Base-by-base conservation (phyloP, 53 echinoderm and acorn worm genomes). In the Antedon mediterranea region DNA sequence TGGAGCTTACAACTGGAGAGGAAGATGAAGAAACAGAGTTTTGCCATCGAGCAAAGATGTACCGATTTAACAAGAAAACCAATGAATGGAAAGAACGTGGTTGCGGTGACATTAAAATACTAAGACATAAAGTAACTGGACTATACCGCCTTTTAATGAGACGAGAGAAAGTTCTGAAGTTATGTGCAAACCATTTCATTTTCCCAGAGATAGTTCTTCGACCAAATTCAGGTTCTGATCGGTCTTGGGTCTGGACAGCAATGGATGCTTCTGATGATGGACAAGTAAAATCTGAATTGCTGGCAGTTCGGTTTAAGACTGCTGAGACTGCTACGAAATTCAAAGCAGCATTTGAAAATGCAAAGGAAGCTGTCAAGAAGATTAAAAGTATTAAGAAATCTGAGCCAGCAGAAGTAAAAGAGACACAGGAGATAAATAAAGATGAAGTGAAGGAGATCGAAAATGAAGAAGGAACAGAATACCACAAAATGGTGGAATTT, bases 71-170 rank as follows among this genome's bases (percentile, higher is more conserved):
- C 76, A 76, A 33, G 41, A 79, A 32, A 28, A 32, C 73, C 30
- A 30, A 43, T 20, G 83, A 82, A 75, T 93, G 89, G 93, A 93
- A 93, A 74, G 93, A 93, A 28, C 84, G 93, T 23, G 93, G 93
- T 27, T 78, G 93, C 14, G 93, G 93, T 18, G 89, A 87, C 13
- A 85, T 93, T 23, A 93, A 93, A 77, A 85, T 93, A 74, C 43
- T 93, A 34, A 74, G 78, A 29, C 79, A 85, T 5, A 34, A 43
- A 31, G 83, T 74, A 32, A 83, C 73, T 0, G 76, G 78, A 13
- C 30, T 43, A 4, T 89, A 82, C 32, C 81, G 93, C 4, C 75
- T 93, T 37, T 72, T 93, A 31, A 93, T 93, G 93, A 80, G 93
- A 32, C 71, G 93, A 41, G 89, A 93, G 0, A 89, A 89, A 74